A percentile compares a stretch with the other conserved stretches of the same genome.
Conservation (phyloP, 2,888 invertebrate species). For the Tenthredo notha region DNA sequence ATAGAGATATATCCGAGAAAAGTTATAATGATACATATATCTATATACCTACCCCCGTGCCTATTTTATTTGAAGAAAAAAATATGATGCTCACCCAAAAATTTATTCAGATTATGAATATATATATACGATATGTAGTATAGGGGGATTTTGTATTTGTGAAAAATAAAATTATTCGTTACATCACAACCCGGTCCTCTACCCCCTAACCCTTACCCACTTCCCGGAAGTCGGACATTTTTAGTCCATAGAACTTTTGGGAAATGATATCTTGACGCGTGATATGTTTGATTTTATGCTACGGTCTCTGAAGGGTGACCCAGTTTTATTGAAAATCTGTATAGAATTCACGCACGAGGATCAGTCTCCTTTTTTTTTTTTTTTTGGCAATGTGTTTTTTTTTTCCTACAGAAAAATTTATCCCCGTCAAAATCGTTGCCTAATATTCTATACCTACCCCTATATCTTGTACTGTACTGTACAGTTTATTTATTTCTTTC, state of each 20-base stretch:
- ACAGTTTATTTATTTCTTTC: slow-evolving; percentile 3
- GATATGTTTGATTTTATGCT: not conserved
- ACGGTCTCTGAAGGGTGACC: not conserved
- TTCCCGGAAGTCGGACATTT: not conserved
- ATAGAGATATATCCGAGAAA: not conserved
- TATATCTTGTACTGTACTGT: not conserved
- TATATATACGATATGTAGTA: not conserved
- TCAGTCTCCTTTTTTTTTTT: not conserved
- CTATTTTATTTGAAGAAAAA: no score
- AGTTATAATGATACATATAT: no score
- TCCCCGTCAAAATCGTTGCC: not conserved
- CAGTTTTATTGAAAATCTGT: not conserved
- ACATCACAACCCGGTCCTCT: not conserved
- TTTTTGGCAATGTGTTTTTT: not conserved
- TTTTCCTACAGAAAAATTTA: not conserved
- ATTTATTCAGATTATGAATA: not conserved
- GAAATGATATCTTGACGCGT: not conserved
- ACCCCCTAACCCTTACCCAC: no score
- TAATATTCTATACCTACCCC: not conserved
- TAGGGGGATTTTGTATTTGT: not conserved
- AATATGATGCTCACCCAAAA: not conserved
- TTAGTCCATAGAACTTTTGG: not conserved
- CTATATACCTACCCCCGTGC: not conserved
- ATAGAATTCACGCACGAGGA: not conserved
- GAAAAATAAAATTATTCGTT: not conserved